Evolutionary conservation across 2,888 invertebrate genomes (phyloP).

Genomic region (Lypha dubia): DNA sequence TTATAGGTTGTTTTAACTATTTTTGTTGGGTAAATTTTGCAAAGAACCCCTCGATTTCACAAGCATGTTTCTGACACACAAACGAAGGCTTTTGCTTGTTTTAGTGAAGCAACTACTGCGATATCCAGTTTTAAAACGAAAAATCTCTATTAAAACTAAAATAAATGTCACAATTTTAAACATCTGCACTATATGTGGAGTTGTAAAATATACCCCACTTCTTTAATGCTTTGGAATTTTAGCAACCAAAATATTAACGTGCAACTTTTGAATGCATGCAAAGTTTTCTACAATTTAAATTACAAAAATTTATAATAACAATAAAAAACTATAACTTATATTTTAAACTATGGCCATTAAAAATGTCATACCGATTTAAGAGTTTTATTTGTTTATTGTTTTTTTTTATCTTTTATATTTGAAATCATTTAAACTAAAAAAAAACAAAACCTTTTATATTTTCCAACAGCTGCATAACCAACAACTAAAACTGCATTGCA

Average conservation of each 20-base stretch:
- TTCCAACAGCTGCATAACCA: constrained; percentile 53
- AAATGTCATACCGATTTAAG: constrained; percentile 51
- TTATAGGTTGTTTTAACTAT: too few species aligned
- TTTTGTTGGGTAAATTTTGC: too few species aligned
- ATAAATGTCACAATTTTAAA: not conserved
- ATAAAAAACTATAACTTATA: not conserved
- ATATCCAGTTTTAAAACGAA: too few species aligned
- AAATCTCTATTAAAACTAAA: not conserved
- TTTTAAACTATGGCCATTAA: constrained; percentile 44
- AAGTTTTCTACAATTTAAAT: not conserved
- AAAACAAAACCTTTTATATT: constrained; percentile 4
- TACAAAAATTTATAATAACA: not conserved
- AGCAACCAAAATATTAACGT: not conserved
- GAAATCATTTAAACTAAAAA: constrained; percentile 28
- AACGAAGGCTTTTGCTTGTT: too few species aligned
- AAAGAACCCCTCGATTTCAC: too few species aligned
- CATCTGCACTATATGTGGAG: not conserved
- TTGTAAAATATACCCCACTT: not conserved
- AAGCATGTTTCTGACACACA: too few species aligned
- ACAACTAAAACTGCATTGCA: constrained; percentile 13
- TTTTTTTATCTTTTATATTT: constrained; percentile 21
- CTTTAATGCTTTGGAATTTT: not conserved
- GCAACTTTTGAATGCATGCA: constrained; percentile 3
- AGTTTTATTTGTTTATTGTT: constrained; percentile 28
- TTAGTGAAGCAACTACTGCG: too few species aligned